Conservation (phyloP, 2,888 invertebrate species). For the Rhingia rostrata region DNA sequence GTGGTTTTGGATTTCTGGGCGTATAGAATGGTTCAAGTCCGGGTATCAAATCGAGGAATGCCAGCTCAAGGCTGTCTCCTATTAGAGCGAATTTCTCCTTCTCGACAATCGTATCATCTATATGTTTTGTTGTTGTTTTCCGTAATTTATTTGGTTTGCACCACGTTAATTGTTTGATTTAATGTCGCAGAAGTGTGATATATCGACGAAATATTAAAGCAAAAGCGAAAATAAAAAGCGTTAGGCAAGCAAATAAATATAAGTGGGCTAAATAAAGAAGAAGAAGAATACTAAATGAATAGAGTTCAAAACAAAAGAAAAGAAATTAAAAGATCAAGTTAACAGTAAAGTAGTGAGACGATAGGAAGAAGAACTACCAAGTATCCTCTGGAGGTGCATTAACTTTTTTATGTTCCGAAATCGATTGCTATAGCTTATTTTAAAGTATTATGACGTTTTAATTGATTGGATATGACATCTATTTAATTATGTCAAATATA, state of each 20-base stretch:
- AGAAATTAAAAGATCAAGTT: slow-evolving; percentile 1
- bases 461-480: no score
- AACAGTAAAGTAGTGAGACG: slow-evolving; percentile 28
- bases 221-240: slow-evolving; percentile 75
- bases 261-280: slow-evolving; percentile 58
- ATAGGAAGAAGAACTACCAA: slow-evolving; percentile 38
- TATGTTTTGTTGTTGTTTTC: slow-evolving; percentile 70
- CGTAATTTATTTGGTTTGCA: slow-evolving; percentile 15
- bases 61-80: slow-evolving; percentile 96
- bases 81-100: slow-evolving; percentile 97
- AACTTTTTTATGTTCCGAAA: no score
- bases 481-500: no score
- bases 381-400: slow-evolving; percentile 30
- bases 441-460: no score
- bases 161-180: neutral
- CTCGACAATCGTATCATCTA: slow-evolving; percentile 93
- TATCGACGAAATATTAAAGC: slow-evolving; percentile 56
- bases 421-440: no score
- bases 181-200: slow-evolving; percentile 14
- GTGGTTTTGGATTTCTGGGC: slow-evolving; percentile 82
- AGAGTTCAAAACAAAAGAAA: slow-evolving; percentile 74
- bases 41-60: slow-evolving; percentile 92
- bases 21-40: slow-evolving; percentile 85
- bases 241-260: slow-evolving; percentile 73
- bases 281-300: slow-evolving; percentile 67